Base-by-base conservation (phyloP, 2,113 vertebrate genomes). In the Synodontis membranacea region DNA sequence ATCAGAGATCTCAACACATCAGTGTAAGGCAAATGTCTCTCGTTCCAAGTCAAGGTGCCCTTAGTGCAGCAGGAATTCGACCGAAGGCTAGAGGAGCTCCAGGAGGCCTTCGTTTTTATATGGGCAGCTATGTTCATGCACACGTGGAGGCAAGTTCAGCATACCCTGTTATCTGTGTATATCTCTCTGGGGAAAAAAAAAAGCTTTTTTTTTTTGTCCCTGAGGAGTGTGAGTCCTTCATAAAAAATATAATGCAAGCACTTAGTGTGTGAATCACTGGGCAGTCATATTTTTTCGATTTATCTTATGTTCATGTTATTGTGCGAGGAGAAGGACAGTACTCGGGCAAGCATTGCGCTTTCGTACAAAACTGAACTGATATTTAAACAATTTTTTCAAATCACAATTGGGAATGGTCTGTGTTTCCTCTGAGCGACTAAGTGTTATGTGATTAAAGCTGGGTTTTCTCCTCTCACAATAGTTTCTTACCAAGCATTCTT, bases 41-140 rank as follows among this genome's bases (percentile, higher is more conserved):
- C 64, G n/a, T 89, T 87, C 64, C 31, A 60, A 58, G 48, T 72
- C 86, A 89, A 87, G 86, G 86, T 89, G 88, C 60, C 86, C 74
- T 89, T 89, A 75, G 80, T 80, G 83, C 83, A 34, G 12, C 56
- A 84, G 74, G 80, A 83, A 89, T 86, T 84, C 83, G 50, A 76
- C 5, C 64, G 44, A 68, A 70, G 37, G 6, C 60, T 39, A 52
- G 25, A 76, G 50, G 56, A 56, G 76, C 83, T 87, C 86, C 62
- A 74, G 80, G 80, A 87, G 52, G 62, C 25, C 85, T 70, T 72
- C 50, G 2, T 80, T 86, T 86, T 80, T 64, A 68, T 80, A 86
- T 14, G 48, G 62, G 54, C 14, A 25, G 72, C 86, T 87, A 74
- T 23, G 21, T 62, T 84, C 80, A 21, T 75, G 54, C 84, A 80